Percentiles rank a stretch among this genome's conserved stretches.
Conservation (phyloP, 2,113 vertebrate genomes). For the Cyphomyrus plagiostoma region DNA sequence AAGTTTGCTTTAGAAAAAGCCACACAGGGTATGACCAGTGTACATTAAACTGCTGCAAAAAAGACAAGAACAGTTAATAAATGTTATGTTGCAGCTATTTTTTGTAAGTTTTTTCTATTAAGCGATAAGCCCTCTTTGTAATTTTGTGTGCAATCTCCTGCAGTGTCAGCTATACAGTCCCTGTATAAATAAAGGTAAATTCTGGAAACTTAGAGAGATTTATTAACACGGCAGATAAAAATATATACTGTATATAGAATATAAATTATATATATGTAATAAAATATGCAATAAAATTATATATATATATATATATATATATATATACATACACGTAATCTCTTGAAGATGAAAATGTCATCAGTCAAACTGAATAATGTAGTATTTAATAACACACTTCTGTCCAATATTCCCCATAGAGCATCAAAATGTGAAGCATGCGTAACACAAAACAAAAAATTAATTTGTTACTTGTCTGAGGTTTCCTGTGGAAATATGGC, state of each 20-base stretch:
- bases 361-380: background rate
- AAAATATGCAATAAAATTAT: no score
- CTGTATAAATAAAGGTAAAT: background rate
- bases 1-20: background rate
- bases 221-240: background rate
- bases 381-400: background rate
- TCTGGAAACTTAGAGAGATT: background rate
- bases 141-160: background rate
- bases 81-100: conserved; percentile 1
- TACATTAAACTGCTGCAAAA: background rate
- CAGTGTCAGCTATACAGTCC: background rate
- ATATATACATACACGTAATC: background rate
- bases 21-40: background rate
- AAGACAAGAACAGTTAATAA: background rate
- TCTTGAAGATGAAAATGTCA: background rate
- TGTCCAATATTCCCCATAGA: background rate
- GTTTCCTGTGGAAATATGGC: background rate
- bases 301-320: background rate
- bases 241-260: no score
- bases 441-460: background rate
- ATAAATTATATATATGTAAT: no score
- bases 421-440: background rate
- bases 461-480: conserved; percentile 1
- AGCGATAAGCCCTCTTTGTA: background rate
- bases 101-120: background rate